Conservation (phyloP, 2,113 vertebrate species). For the pig (Sus scrofa) region DNA sequence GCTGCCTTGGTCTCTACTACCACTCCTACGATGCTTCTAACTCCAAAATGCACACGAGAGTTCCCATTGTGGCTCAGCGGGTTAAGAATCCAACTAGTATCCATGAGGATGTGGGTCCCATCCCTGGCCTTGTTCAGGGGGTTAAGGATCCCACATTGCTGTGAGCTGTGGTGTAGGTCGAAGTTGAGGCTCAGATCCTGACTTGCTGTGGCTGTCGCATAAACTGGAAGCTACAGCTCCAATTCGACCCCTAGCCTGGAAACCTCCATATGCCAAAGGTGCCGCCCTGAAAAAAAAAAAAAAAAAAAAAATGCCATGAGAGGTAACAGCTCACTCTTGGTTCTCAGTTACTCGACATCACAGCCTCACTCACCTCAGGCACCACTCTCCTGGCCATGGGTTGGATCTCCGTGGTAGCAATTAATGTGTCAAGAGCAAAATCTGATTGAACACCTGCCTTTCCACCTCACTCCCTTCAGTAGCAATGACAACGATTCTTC, state of each 20-base stretch:
- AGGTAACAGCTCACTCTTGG: not conserved
- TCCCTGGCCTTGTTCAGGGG: too few relatives aligned
- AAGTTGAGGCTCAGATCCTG: too few relatives aligned
- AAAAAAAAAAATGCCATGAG: not conserved
- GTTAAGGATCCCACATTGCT: too few relatives aligned
- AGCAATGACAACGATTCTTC: not conserved
- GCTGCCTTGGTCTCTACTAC: not conserved
- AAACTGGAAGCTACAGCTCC: too few relatives aligned
- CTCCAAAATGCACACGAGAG: not conserved
- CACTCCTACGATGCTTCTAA: not conserved
- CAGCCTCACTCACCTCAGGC: not conserved
- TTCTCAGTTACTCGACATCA: not conserved
- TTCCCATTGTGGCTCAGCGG: too few relatives aligned
- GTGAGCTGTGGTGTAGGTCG: too few relatives aligned
- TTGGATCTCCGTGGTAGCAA: not conserved
- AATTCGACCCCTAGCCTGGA: too few relatives aligned
- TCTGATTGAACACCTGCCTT: not conserved
- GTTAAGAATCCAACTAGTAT: too few relatives aligned
- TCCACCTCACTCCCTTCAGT: not conserved
- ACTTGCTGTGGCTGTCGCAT: too few relatives aligned
- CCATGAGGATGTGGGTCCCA: too few relatives aligned
- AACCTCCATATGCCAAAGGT: too few relatives aligned
- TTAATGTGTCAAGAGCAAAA: not conserved
- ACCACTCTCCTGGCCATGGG: rapidly evolving
- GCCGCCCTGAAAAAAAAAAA: too few relatives aligned